phyloP scores from a whole-genome alignment of 2,113 vertebrate genomes.

The Festucalex cinctus region DNA sequence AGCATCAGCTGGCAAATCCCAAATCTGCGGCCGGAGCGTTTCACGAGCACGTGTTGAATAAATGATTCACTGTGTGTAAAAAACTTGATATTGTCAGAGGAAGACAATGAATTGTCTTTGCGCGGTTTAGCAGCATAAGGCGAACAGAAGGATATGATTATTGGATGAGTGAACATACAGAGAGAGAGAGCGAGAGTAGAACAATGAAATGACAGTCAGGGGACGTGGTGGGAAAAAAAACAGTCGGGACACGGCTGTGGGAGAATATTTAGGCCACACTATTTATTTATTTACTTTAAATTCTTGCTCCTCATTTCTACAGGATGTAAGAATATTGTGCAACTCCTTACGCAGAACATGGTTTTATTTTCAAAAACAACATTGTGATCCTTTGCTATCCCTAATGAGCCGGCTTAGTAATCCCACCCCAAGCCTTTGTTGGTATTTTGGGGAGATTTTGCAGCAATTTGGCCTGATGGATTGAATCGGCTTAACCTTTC shows the following conservation, averaged over 20 bases:
- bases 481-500: constrained; percentile 63
- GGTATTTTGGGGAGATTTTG: constrained; percentile 44
- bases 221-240: constrained; percentile 53
- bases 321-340: constrained; percentile 33
- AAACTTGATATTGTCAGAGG: constrained; percentile 35
- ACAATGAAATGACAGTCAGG: constrained; percentile 52
- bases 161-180: constrained; percentile 45
- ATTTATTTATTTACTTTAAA: constrained; percentile 33
- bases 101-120: constrained; percentile 31
- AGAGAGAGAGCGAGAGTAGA: constrained; percentile 38
- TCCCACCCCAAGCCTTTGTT: constrained; percentile 31
- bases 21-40: constrained; percentile 4
- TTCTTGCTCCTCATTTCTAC: constrained; percentile 34
- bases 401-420: constrained; percentile 46
- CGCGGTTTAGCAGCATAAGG: constrained; percentile 39
- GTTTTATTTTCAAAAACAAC: constrained; percentile 51
- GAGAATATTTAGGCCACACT: constrained; percentile 58
- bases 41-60: constrained; percentile 26
- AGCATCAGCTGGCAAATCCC: constrained; percentile 22
- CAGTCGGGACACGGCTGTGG: constrained; percentile 44
- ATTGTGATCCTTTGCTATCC: constrained; percentile 45
- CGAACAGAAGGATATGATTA: constrained; percentile 37
- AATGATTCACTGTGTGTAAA: constrained; percentile 38
- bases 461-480: constrained; percentile 43
- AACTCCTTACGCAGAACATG: constrained; percentile 47